Base-by-base conservation (phyloP, 2,113 vertebrate species). In the Equus quagga region DNA sequence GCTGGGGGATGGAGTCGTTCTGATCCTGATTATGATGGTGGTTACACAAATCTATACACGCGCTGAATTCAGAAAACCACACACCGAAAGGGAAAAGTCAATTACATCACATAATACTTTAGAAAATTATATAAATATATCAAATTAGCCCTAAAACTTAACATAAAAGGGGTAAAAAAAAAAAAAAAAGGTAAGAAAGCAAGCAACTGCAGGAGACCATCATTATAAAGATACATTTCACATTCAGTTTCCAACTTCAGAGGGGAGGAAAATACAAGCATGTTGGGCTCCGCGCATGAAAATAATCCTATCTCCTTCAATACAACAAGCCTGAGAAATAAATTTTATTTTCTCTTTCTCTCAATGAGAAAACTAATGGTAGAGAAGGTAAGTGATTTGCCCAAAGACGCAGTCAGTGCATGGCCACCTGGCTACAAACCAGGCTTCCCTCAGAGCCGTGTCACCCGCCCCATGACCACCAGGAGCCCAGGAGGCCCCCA, bases 381-480 rank as follows among this genome's bases (percentile, higher is more conserved):
- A 18, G 21, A 19, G 13, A 28, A 81, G 60, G 13, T 9, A 6
- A 17, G 5, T 1, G 31, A 33, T 17, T 10, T 5, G 58, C 12
- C 41, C 44, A 21, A 33, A 41, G 28, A 10, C 0, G n/a, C 8
- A 5, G 11, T 17, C 14, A 4, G 18, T 0, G 26, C 36, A 5
- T 0, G 11, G 24, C 0, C 7, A 56, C 46, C 70, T 17, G 28
- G 14, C 70, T 26, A 19, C 70, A 46, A n/a, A n/a, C 8, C n/a
- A 1, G 1, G 5, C 6, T 10, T 36, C 23, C 62, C 28, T 84
- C 64, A 58, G 1, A 56, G 15, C 8, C 18, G 0, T 0, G 8
- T 13, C 62, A 15, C 36, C 23, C 0, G 8, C 5, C 31, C 31
- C 18, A 0, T 0, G 14, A 0, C 31, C 24, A 21, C 3, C 6